Evolutionary conservation across 2,797 vertebrate genomes (phyloP).

Genomic region (Glyptemys insculpta): DNA sequence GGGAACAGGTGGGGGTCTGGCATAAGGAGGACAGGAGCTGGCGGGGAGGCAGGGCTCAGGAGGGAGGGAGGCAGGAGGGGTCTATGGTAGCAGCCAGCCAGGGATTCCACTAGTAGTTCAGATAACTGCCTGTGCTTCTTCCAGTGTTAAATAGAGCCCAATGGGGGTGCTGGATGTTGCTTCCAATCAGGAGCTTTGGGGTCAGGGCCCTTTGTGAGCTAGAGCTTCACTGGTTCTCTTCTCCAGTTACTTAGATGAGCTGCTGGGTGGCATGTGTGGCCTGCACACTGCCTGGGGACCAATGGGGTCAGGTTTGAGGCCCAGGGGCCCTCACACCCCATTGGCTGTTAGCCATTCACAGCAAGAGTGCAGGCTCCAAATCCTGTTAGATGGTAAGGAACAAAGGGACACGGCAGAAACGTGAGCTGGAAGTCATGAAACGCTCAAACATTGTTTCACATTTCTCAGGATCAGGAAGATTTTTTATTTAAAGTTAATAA

Average conservation of each 20-base stretch:
- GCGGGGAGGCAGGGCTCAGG: background rate
- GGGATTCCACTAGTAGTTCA: background rate
- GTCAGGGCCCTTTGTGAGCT: background rate
- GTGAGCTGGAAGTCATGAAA: background rate
- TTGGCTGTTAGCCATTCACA: constrained; percentile 28
- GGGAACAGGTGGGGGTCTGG: background rate
- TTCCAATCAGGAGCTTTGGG: background rate
- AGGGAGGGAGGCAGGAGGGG: background rate
- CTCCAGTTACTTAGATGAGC: background rate
- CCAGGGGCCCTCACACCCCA: no score
- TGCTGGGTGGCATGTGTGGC: background rate
- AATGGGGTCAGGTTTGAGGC: no score
- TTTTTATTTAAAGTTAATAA: constrained; percentile 46
- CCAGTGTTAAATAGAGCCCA: background rate
- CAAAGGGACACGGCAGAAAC: constrained; percentile 3
- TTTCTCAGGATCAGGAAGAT: constrained; percentile 11
- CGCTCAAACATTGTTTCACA: background rate
- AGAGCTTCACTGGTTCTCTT: background rate
- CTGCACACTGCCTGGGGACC: no score
- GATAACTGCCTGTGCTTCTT: background rate
- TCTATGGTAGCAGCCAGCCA: background rate
- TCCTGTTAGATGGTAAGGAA: constrained; percentile 14
- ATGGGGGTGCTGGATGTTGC: background rate
- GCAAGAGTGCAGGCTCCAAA: background rate
- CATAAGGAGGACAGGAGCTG: background rate